Percentiles rank a stretch among this genome's conserved stretches.
Conservation (phyloP, 2,113 vertebrate genomes). For the Rhineura floridana region DNA sequence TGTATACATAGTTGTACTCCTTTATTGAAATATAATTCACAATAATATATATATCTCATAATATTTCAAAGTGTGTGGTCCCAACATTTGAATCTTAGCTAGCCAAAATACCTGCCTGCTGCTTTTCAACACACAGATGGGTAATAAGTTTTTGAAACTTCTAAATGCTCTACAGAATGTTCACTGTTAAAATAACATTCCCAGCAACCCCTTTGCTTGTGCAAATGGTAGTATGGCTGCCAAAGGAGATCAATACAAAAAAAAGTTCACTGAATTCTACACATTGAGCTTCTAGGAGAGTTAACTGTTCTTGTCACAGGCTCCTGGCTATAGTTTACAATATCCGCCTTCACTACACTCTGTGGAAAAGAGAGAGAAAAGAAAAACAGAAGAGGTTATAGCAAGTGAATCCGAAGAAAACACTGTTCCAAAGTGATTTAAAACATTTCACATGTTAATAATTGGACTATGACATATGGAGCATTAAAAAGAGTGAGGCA, state of each 20-base stretch:
- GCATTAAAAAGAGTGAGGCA: constrained; percentile 13
- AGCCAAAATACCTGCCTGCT: constrained; percentile 48
- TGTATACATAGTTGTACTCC: constrained; percentile 42
- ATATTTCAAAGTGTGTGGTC: constrained; percentile 64
- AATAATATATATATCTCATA: constrained; percentile 41
- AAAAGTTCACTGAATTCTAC: constrained; percentile 80
- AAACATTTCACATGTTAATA: constrained; percentile 57
- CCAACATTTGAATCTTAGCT: constrained; percentile 46
- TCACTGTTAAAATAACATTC: constrained; percentile 65
- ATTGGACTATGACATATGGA: constrained; percentile 37
- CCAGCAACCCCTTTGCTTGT: constrained; percentile 44
- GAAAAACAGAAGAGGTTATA: constrained; percentile 69
- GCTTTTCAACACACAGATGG: constrained; percentile 41
- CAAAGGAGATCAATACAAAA: constrained; percentile 31
- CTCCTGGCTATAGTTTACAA: constrained; percentile 99
- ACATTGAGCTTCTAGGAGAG: constrained; percentile 94
- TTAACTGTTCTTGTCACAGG: constrained; percentile 85
- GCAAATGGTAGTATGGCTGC: constrained; percentile 55
- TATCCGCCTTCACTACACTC: constrained; percentile 97
- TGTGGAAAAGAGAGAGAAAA: constrained; percentile 71
- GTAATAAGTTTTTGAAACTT: constrained; percentile 44
- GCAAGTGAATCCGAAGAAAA: constrained; percentile 46
- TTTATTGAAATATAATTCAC: constrained; percentile 60
- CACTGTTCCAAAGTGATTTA: constrained; percentile 27
- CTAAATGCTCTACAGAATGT: constrained; percentile 59